Base-by-base conservation (phyloP, 2,888 invertebrate species). In the Pediacus dermestoides region DNA sequence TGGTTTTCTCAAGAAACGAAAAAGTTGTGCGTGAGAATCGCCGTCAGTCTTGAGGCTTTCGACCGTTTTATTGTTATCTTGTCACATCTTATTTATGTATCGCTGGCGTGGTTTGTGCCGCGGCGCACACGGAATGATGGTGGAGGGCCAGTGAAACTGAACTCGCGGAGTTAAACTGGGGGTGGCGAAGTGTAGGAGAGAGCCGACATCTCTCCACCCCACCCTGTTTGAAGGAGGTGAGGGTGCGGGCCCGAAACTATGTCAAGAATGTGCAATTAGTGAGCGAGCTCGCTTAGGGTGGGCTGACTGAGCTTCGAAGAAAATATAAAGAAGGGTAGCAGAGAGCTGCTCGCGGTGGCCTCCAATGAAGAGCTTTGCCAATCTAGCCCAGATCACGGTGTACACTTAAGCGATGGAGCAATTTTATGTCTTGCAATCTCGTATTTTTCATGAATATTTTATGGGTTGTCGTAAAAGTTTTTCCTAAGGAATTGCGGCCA, bases 241-340 rank as follows among this genome's bases (percentile, higher is more conserved):
- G 74, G 72, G 75, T 71, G 72, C 76, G 78, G 80, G 81, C 78
- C 78, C 81, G 82, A 85, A 88, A 88, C 88, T 88, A 88, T 88
- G 88, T 86, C 85, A 88, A 87, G 88, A 89, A 88, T 89, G 88
- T 86, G 87, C 88, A 88, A 89, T 90, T 88, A 88, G 88, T 87
- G 87, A 84, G 80, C 81, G 23, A 23, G 23, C 23, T n/a, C 70
- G 73, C 72, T 72, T 59, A 46, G 73, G 69, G 70, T 70, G 56
- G 57, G 58, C 57, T 59, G 50, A 54, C 53, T 46, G 46, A 48
- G 52, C 55, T 50, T 71, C 74, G 77, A 78, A 78, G 79, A 79
- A 79, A 78, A 78, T 78, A 79, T 79, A 79, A 78, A 78, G 78
- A 78, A 77, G 75, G 77, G 63, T 73, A 74, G 74, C 72, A 72